These are phyloP conservation scores for Xiphorhynchus erythropygius DNA, from an alignment of 2,797 vertebrate genomes.

Conservation along the genomic window DNA sequence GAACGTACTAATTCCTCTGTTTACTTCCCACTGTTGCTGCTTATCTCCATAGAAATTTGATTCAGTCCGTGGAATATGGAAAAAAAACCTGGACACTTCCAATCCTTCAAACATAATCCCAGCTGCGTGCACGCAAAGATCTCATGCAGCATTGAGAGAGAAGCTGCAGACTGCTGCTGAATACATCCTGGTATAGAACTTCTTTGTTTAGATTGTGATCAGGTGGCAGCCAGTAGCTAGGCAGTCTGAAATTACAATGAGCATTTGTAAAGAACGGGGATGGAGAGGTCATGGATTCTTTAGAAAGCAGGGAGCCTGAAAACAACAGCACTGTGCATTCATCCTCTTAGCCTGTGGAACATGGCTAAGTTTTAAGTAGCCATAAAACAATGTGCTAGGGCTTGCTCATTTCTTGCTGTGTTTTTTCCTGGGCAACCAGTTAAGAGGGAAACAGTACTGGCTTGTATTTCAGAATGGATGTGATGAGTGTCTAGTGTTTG, in stretches of 20 bases:
- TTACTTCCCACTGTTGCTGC: neutral
- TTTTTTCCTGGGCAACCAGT: neutral
- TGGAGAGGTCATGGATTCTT: neutral
- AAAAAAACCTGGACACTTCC: rapidly evolving
- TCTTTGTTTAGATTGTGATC: neutral
- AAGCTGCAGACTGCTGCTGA: neutral
- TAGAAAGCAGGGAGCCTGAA: neutral
- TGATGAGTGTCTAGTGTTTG: neutral
- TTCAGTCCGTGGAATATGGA: neutral
- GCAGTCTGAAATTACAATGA: neutral
- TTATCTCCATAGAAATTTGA: neutral
- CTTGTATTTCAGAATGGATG: neutral
- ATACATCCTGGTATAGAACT: neutral
- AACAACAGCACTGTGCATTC: neutral
- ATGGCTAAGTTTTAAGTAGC: neutral
- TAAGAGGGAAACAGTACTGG: neutral
- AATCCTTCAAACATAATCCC: neutral
- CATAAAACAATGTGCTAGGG: neutral
- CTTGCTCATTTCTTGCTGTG: neutral
- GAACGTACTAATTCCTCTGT: neutral
- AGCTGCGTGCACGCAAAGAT: rapidly evolving
- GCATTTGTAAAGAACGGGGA: neutral
- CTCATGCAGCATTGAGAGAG: neutral
- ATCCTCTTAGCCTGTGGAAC: neutral
- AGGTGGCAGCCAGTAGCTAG: neutral